These are phyloP conservation scores for Poicephalus gulielmi DNA, from an alignment of 2,113 vertebrate species.

Conservation along the genomic window DNA sequence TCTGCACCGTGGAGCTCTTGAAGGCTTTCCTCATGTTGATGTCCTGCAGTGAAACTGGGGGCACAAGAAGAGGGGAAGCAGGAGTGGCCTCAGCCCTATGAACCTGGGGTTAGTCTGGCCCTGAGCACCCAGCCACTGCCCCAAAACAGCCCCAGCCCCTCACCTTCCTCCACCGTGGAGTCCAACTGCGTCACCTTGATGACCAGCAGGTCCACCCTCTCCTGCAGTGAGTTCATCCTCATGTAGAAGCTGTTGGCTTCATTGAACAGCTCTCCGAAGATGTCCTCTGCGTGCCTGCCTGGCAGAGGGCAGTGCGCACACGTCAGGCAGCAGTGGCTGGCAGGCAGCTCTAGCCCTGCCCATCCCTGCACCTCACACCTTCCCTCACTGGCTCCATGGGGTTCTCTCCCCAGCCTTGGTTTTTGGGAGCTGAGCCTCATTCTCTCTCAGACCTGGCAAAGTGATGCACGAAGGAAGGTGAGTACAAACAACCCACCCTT, in stretches of 20 bases:
- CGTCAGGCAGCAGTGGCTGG: neutral
- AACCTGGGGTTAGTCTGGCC: rapidly evolving
- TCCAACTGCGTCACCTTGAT: conserved; percentile 94
- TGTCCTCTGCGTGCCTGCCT: conserved; percentile 91
- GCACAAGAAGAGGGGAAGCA: neutral
- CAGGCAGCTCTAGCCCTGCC: neutral
- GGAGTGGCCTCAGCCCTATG: rapidly evolving
- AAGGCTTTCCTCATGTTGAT: conserved; percentile 97
- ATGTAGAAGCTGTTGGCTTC: conserved; percentile 94
- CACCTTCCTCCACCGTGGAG: conserved; percentile 93
- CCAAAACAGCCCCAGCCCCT: neutral
- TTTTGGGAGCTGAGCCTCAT: neutral
- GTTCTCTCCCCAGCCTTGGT: neutral
- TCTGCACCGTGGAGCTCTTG: conserved; percentile 91
- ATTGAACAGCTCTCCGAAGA: conserved; percentile 92
- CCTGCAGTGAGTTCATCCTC: conserved; percentile 92
- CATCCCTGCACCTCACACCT: neutral
- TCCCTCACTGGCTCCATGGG: rapidly evolving
- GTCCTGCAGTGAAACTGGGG: conserved; percentile 88
- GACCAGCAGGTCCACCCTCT: conserved; percentile 90
- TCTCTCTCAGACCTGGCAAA: neutral
- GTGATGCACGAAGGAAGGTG: rapidly evolving
- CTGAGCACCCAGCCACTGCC: rapidly evolving
- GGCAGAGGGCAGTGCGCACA: rapidly evolving
- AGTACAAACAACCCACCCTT: neutral